Evolutionary conservation across 2,888 invertebrate genomes (phyloP).

Genomic region (Mycogona germanica): DNA sequence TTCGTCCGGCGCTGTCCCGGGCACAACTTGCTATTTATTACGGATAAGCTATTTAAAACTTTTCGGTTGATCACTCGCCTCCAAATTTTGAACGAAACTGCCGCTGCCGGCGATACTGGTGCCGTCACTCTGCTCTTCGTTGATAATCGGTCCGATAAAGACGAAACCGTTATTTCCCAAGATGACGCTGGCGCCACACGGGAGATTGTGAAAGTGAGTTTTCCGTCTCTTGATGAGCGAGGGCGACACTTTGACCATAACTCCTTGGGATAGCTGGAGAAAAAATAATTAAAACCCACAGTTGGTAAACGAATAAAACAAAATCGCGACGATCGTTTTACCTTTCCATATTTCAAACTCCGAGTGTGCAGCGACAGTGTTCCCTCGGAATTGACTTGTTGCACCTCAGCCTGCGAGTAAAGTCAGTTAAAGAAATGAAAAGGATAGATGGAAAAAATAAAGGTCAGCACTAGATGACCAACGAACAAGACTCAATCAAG

Average conservation of each 20-base stretch:
- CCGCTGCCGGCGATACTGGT: conserved; percentile 47
- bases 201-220: conserved; percentile 87
- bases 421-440: conserved; percentile 5
- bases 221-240: conserved; percentile 84
- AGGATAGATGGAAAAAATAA: not conserved
- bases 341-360: conserved; percentile 94
- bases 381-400: conserved; percentile 82
- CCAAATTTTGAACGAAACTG: conserved; percentile 64
- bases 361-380: conserved; percentile 86
- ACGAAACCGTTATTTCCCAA: conserved; percentile 94
- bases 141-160: conserved; percentile 67
- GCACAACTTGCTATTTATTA: too few relatives aligned
- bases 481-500: too few relatives aligned
- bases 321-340: conserved; percentile 36
- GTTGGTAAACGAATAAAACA: not conserved
- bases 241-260: conserved; percentile 78
- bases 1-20: too few relatives aligned
- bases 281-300: conserved; percentile 9
- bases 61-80: conserved; percentile 33
- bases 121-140: conserved; percentile 42
- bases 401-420: conserved; percentile 60
- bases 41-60: not conserved
- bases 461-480: not conserved
- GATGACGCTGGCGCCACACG: conserved; percentile 82
- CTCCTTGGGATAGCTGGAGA: conserved; percentile 66